Base-by-base conservation (phyloP, 1,140 invertebrate genomes). In the Caenorhabditis tropicalis region DNA sequence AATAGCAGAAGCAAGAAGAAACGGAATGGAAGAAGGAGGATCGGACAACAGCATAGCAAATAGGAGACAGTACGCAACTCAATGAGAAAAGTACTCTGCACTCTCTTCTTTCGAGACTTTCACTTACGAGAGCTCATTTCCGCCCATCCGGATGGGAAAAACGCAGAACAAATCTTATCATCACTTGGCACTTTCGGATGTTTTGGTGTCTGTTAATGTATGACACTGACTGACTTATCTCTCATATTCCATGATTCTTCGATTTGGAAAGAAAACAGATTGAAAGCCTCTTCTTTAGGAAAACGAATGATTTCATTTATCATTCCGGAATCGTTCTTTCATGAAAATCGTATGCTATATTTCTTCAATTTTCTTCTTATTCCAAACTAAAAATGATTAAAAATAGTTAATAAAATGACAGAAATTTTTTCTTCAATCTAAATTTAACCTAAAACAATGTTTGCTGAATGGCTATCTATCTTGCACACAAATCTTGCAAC, bases 71-170 rank as follows among this genome's bases (percentile, higher is more conserved):
- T 74, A 74, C 65, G 65, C 10, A 15, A 58, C 53, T 33, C 33
- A 12, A 74, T 74, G 65, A 74, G 65, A 74, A 46, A 21, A 74
- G 36, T 74, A 43, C 65, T 74, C 33, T 74, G 65, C 65, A 43
- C 65, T 74, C 65, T 74, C 65, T 24, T 43, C 24, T 74, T 74
- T 36, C 33, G 65, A 74, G 65, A 74, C 65, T 43, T 74, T 74
- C 36, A 74, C 65, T 43, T 43, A 74, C 65, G 65, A 74, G 65
- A 74, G 65, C 65, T 19, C 36, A 74, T 74, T 74, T 74, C 65
- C 65, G 65, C 65, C 65, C 65, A 74, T 74, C 65, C 65, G 65
- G 65, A 74, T 74, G 65, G 65, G 65, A 74, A 74, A 74, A 74
- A 74, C n/a, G 65, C 65, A 46, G 36, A 33, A 29, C 65, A 74